phyloP scores from a whole-genome alignment of 2,888 invertebrate species.

The Parnassius glacialis region DNA sequence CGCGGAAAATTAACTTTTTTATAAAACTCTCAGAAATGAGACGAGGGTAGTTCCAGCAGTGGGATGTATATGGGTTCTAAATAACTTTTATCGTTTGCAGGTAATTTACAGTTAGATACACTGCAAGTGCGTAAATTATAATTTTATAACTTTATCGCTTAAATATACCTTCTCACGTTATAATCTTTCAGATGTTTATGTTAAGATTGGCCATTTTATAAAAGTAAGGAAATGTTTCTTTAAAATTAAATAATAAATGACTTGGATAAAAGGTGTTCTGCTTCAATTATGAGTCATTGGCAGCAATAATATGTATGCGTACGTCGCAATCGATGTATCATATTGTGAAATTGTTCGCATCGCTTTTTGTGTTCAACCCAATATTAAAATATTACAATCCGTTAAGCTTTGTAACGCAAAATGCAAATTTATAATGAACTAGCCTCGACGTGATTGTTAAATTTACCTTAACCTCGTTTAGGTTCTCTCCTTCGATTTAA shows the following conservation, averaged over 20 bases:
- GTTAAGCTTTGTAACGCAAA: constrained; percentile 13
- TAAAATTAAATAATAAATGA: not conserved
- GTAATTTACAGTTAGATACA: no score
- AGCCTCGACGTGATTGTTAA: constrained; percentile 25
- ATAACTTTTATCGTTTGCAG: no score
- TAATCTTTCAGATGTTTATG: no score
- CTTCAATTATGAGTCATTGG: constrained; percentile 3
- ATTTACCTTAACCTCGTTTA: constrained; percentile 28
- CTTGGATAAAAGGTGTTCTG: not conserved
- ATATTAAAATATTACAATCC: constrained; percentile 20
- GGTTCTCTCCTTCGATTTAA: constrained; percentile 26
- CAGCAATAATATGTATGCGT: not conserved
- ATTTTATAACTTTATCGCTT: no score
- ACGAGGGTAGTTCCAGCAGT: no score
- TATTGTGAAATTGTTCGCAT: constrained; percentile 25
- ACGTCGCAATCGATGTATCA: constrained; percentile 8
- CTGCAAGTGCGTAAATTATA: no score
- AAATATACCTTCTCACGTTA: no score
- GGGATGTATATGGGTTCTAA: no score
- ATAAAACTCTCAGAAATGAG: no score
- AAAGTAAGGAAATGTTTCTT: no score
- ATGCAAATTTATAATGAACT: constrained; percentile 26
- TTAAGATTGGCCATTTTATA: no score
- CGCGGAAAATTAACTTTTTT: no score
- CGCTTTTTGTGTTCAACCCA: constrained; percentile 16